Conservation (phyloP, 2,888 invertebrate species). For the Epinotia nisella region DNA sequence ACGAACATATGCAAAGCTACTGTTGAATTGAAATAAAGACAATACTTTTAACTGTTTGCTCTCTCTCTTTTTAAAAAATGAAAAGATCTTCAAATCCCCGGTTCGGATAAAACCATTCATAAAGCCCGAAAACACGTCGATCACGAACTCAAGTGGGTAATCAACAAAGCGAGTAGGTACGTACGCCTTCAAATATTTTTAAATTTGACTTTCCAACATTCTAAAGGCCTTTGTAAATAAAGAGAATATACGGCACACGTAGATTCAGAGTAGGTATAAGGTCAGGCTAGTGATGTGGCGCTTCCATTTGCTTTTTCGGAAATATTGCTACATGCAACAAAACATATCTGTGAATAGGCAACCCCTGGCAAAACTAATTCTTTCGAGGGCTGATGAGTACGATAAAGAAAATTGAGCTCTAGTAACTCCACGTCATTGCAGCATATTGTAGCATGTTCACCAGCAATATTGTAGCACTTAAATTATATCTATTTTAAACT, state of each 20-base stretch:
- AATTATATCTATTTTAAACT: too few relatives aligned
- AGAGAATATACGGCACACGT: conserved; percentile 38
- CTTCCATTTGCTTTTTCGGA: not conserved
- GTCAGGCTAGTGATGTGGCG: not conserved
- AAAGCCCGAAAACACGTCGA: conserved; percentile 17
- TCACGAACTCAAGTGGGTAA: conserved; percentile 33
- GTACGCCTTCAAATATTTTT: conserved; percentile 31
- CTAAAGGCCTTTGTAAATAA: conserved; percentile 44
- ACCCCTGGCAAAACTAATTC: too few relatives aligned
- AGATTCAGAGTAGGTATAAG: conserved; percentile 25
- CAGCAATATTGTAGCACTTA: too few relatives aligned
- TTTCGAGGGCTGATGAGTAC: too few relatives aligned
- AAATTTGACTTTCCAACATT: conserved; percentile 37
- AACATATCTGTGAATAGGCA: too few relatives aligned
- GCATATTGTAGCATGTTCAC: too few relatives aligned
- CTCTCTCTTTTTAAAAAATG: not conserved
- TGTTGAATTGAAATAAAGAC: too few relatives aligned
- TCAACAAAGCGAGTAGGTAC: conserved; percentile 31
- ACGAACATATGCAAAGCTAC: too few relatives aligned
- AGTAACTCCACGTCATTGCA: too few relatives aligned
- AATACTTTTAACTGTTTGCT: too few relatives aligned
- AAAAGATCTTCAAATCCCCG: not conserved
- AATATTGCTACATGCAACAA: not conserved
- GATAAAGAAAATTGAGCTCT: too few relatives aligned
- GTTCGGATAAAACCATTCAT: conserved; percentile 6